Evolutionary conservation across 2,797 vertebrate genomes (phyloP).

Genomic region (Platalea minor): DNA sequence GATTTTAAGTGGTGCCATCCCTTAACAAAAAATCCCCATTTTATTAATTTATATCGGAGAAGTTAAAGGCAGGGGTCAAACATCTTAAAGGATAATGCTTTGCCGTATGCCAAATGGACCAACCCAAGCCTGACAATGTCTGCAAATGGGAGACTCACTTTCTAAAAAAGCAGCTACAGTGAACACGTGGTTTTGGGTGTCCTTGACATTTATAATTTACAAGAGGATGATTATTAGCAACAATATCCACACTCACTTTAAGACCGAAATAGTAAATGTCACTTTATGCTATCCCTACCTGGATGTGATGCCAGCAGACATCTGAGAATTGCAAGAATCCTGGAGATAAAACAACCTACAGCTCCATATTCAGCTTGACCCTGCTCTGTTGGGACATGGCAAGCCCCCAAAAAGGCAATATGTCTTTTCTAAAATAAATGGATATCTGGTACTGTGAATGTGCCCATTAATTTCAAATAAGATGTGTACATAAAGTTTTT

Average conservation of each 20-base stretch:
- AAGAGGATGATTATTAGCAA: constrained; percentile 60
- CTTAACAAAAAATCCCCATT: not conserved
- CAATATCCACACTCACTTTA: constrained; percentile 47
- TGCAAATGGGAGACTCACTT: not conserved
- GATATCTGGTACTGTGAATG: constrained; percentile 57
- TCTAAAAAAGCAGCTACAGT: not conserved
- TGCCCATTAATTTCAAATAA: constrained; percentile 63
- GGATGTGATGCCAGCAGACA: constrained; percentile 40
- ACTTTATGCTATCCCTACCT: constrained; percentile 18
- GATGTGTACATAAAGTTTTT: constrained; percentile 61
- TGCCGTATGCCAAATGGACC: not conserved
- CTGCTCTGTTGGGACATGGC: not conserved
- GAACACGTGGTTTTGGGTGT: not conserved
- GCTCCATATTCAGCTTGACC: not conserved
- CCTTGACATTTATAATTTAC: constrained; percentile 73
- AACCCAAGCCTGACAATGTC: not conserved
- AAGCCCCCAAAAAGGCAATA: not conserved
- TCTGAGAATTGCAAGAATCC: constrained; percentile 29
- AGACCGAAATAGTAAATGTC: constrained; percentile 46
- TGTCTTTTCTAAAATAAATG: constrained; percentile 32
- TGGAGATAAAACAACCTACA: constrained; percentile 26
- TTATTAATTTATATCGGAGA: not conserved
- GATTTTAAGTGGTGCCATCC: not conserved
- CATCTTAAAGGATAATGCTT: not conserved
- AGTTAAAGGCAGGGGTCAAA: not conserved